Base-by-base conservation (phyloP, 2,113 vertebrate genomes). In the Raphicerus campestris region DNA sequence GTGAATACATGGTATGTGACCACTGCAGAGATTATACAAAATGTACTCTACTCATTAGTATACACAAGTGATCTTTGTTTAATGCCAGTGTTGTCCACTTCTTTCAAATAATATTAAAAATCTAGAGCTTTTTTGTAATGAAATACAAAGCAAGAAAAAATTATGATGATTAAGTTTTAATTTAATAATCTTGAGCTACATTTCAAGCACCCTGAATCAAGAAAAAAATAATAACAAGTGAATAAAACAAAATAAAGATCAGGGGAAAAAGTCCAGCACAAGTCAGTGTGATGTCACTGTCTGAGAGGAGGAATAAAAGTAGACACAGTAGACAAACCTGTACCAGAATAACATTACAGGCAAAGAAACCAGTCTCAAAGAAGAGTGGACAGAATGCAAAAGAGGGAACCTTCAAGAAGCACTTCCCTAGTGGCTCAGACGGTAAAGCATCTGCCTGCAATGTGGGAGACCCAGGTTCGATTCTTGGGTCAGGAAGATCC, bases 31-130 rank as follows among this genome's bases (percentile, higher is more conserved):
- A 49, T 28, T 32, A 85, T 26, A 56, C 6, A n/a, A 2, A 60
- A 49, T 13, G 6, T 70, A 28, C 11, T 56, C 39, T 87, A n/a
- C 15, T 93, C 45, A 19, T 77, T 58, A 16, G 13, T 32, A 84
- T 20, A 80, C 10, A 84, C 20, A 39, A 35, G 42, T 51, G 78
- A 42, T 49, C 55, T 70, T 42, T 61, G 47, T 55, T 83, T n/a
- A 53, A 60, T 20, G 35, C 13, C 13, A 83, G 8, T 5, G 32
- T 51, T n/a, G 66, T 9, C 89, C 39, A 32, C 47, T 61, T 80
- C n/a, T 56, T 82, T 45, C 15, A 90, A 90, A 87, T 89, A 87
- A 87, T 89, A 87, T 56, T 90, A 61, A 95, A 61, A 39, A n/a
- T 87, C 19, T n/a, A 60, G 19, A 70, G 24, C 3, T n/a, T 88